Evolutionary conservation across 1,140 invertebrate genomes (phyloP).

Genomic region (Branchinecta lynchi): DNA sequence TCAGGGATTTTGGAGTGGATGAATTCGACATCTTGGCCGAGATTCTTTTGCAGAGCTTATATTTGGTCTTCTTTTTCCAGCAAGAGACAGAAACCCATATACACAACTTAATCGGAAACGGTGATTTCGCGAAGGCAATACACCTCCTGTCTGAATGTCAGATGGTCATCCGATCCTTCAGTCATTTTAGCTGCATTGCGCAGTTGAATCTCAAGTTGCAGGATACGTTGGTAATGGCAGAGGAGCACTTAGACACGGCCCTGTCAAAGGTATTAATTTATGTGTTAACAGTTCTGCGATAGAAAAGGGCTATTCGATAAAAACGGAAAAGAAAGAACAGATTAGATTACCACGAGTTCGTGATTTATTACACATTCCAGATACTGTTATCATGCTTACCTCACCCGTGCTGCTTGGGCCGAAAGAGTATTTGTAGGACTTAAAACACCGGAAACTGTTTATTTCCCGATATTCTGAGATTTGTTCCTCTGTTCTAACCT

Average conservation of each 20-base stretch:
- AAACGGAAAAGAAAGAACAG: constrained; percentile 7
- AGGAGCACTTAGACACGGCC: constrained; percentile 76
- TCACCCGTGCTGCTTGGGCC: too few species aligned
- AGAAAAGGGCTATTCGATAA: not conserved
- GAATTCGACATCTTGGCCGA: too few species aligned
- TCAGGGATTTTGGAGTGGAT: too few species aligned
- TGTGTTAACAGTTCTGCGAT: not conserved
- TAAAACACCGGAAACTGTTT: too few species aligned
- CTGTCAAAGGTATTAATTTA: constrained; percentile 47
- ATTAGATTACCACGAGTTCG: not conserved
- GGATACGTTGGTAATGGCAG: constrained; percentile 77
- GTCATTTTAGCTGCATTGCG: constrained; percentile 69
- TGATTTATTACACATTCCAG: constrained; percentile 7
- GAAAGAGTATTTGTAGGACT: too few species aligned
- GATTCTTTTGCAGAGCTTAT: not conserved
- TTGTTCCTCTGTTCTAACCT: too few species aligned
- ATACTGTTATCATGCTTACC: not conserved
- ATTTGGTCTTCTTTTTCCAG: not conserved
- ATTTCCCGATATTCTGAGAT: too few species aligned
- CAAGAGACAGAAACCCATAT: constrained; percentile 28
- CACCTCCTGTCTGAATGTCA: constrained; percentile 71
- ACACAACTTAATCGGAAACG: constrained; percentile 58
- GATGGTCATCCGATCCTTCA: constrained; percentile 58
- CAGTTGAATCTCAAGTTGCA: constrained; percentile 71
- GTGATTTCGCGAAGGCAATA: constrained; percentile 78